Base-by-base conservation (phyloP, 1,140 invertebrate genomes). In the Calliopsis andreniformis region DNA sequence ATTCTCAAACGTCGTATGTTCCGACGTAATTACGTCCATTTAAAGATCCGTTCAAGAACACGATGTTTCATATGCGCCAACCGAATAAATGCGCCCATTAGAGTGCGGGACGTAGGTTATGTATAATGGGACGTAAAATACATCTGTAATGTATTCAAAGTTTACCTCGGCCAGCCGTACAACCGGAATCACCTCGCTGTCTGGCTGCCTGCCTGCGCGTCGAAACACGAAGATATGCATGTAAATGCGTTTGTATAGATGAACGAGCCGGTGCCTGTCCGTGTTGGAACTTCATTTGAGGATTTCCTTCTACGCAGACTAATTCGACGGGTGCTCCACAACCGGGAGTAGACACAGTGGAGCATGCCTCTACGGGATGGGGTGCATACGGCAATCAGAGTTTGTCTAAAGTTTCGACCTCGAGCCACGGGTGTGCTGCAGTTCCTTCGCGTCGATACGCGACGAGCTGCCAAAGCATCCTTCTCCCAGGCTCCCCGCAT, bases 371-470 rank as follows among this genome's bases (percentile, higher is more conserved):
- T 5, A 10, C 6, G 16, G 0, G 20, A 0, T 5, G 30, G 42
- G 39, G 45, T 39, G 63, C 66, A 39, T 39, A 49, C 43, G 59
- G 76, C 80, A 83, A 83, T 83, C 82, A 79, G 80, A 83, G 80
- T 83, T 83, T 82, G 66, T 35, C 42, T 3, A 7, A 76, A 83
- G 82, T 83, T 83, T 64, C 70, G 62, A 25, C n/a, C 28, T 25
- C 28, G 20, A 23, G 23, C 35, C 35, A 39, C 10, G 39, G 25
- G 49, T 4, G 49, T 30, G 39, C 59, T 16, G 64, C 43, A 23
- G 62, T 64, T 79, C 43, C 43, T 64, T 59, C 51, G 62, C 14
- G 76, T 42, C 45, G 49, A 73, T 78, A 58, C 67, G 83, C 76
- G 39, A 68, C 49, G 67, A 72, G 62, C 69, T 72, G 47, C 45